phyloP scores from a whole-genome alignment of 1,140 invertebrate species.

The Brachionus rotundiformis region DNA sequence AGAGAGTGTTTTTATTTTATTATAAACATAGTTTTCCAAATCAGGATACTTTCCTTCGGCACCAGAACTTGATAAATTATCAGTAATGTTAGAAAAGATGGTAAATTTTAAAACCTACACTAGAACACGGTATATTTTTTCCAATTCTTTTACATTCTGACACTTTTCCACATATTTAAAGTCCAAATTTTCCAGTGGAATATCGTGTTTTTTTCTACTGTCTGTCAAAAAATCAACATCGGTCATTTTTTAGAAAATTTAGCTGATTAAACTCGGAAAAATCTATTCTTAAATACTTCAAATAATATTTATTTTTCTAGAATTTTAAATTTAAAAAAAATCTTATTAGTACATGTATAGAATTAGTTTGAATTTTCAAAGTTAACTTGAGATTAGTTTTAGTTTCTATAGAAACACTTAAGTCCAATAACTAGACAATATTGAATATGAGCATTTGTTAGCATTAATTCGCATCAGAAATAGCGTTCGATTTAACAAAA shows the following conservation, averaged over 20 bases:
- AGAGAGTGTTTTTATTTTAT: slow-evolving; percentile 55
- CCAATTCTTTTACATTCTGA: slow-evolving; percentile 60
- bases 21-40: slow-evolving; percentile 57
- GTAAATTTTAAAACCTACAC: slow-evolving; percentile 55
- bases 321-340: slow-evolving; percentile 18
- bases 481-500: not conserved
- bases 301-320: slow-evolving; percentile 6
- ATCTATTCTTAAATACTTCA: not conserved
- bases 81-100: not conserved
- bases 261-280: too few relatives aligned
- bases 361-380: not conserved
- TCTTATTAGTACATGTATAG: not conserved
- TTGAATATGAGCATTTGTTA: not conserved
- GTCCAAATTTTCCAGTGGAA: slow-evolving; percentile 60
- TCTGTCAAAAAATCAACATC: slow-evolving; percentile 28
- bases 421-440: not conserved
- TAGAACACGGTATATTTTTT: slow-evolving; percentile 60
- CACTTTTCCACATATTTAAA: slow-evolving; percentile 60
- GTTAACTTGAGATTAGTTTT: not conserved
- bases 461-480: not conserved
- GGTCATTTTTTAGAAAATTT: slow-evolving; percentile 38
- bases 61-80: slow-evolving; percentile 56
- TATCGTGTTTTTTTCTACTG: slow-evolving; percentile 58
- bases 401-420: not conserved
- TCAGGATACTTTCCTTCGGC: slow-evolving; percentile 59